Conservation (phyloP, 2,113 vertebrate species). For the Lasiurus borealis region DNA sequence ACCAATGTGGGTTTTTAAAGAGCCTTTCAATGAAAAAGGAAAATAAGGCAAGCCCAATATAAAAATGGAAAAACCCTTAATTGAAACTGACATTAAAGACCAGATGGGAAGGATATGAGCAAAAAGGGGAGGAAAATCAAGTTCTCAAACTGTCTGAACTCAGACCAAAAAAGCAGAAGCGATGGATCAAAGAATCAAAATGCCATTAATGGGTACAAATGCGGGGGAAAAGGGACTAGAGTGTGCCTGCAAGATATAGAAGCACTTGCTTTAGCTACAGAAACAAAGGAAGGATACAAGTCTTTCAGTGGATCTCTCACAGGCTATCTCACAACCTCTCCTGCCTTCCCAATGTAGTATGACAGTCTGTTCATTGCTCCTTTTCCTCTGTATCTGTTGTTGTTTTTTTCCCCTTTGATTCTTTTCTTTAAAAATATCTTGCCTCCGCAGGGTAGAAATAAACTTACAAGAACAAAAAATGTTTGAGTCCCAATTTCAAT, state of each 20-base stretch:
- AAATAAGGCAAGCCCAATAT: neutral
- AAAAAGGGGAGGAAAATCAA: conserved; percentile 44
- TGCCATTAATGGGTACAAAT: conserved; percentile 42
- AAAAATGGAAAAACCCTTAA: conserved; percentile 57
- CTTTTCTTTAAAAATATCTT: no score
- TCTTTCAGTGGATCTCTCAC: no score
- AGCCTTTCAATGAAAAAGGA: neutral
- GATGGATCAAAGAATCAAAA: conserved; percentile 67
- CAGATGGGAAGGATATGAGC: conserved; percentile 54
- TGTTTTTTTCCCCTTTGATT: no score
- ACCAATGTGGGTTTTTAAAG: conserved; percentile 24
- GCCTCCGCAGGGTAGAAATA: no score
- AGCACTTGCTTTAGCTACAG: conserved; percentile 27
- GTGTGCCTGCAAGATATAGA: neutral
- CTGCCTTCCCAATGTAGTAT: no score
- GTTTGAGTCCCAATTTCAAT: no score
- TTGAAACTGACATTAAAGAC: conserved; percentile 68
- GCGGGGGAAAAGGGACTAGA: conserved; percentile 34
- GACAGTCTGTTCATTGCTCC: no score
- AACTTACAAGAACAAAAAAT: no score
- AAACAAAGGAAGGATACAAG: conserved; percentile 21
- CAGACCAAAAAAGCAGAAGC: conserved; percentile 43
- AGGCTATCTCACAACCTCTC: no score
- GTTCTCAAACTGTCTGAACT: conserved; percentile 63
- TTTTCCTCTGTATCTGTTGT: no score